These are phyloP conservation scores for Sternarchorhynchus goeldii DNA, from an alignment of 2,797 vertebrate genomes.

Conservation along the genomic window DNA sequence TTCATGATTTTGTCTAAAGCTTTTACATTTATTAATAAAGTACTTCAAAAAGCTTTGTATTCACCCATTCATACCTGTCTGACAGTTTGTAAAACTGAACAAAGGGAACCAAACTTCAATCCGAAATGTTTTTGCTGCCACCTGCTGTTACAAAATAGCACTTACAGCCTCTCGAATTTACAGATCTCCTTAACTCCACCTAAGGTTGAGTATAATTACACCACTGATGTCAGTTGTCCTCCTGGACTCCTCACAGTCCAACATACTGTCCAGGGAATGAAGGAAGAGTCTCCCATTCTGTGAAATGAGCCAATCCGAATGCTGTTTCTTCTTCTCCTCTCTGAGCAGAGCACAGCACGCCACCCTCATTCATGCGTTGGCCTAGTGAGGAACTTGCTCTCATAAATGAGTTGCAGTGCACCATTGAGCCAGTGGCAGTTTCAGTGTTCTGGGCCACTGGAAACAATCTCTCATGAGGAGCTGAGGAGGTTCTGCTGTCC, in stretches of 20 bases:
- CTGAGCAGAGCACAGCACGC: slow-evolving; percentile 33
- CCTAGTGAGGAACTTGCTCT: slow-evolving; percentile 47
- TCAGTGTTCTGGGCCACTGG: slow-evolving; percentile 49
- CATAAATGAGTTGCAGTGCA: slow-evolving; percentile 50
- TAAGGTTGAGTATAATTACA: not conserved
- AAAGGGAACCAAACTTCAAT: not conserved
- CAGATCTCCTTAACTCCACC: not conserved
- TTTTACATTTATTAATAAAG: not conserved
- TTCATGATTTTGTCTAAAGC: not conserved
- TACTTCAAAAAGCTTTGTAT: not conserved
- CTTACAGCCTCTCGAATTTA: not conserved
- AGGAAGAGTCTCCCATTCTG: slow-evolving; percentile 54
- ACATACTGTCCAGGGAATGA: slow-evolving; percentile 42
- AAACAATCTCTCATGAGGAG: slow-evolving; percentile 31
- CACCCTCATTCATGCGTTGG: slow-evolving; percentile 42
- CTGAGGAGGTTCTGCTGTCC: slow-evolving; percentile 26
- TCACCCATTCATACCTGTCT: not conserved
- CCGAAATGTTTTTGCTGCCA: too few species aligned
- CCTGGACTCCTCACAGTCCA: slow-evolving; percentile 16
- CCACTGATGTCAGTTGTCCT: not conserved
- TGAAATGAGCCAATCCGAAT: slow-evolving; percentile 53
- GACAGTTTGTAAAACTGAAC: not conserved
- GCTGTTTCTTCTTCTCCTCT: slow-evolving; percentile 59
- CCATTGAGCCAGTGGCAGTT: slow-evolving; percentile 42
- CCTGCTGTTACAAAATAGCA: too few species aligned